Conservation (phyloP, 2,113 vertebrate genomes). For the Tragelaphus scriptus region DNA sequence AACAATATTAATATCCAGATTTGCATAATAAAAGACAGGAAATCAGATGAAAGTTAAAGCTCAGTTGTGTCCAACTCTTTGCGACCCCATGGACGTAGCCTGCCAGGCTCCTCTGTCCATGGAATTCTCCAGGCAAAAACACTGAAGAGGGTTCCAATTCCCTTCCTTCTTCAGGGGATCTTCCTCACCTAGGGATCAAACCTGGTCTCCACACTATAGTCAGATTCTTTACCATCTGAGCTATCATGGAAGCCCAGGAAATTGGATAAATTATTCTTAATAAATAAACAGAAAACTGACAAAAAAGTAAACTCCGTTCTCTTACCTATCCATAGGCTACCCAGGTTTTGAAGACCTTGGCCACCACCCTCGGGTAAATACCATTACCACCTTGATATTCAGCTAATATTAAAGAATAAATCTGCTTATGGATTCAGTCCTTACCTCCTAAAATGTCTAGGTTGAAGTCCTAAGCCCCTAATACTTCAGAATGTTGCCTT, state of each 20-base stretch:
- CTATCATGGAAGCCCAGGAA: background rate
- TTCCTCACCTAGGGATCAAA: background rate
- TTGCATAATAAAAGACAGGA: background rate
- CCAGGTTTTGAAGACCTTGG: background rate
- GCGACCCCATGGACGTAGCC: background rate
- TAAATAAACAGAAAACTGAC: background rate
- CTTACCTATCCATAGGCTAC: background rate
- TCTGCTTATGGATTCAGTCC: background rate
- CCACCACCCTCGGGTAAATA: background rate
- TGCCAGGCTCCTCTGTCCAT: background rate
- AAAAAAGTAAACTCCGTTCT: background rate
- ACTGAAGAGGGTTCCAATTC: background rate
- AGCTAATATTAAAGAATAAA: background rate
- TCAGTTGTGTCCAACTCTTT: background rate
- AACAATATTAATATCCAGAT: background rate
- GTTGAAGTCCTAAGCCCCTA: background rate
- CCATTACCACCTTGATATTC: background rate
- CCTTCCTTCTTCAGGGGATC: background rate
- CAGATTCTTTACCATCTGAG: background rate
- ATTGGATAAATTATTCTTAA: background rate
- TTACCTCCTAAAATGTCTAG: background rate
- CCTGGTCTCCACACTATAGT: background rate
- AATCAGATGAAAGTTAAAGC: background rate
- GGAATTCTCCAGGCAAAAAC: background rate
- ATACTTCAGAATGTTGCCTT: background rate